These are phyloP conservation scores for Julus scanicus DNA, from an alignment of 2,888 invertebrate species.

Conservation along the genomic window DNA sequence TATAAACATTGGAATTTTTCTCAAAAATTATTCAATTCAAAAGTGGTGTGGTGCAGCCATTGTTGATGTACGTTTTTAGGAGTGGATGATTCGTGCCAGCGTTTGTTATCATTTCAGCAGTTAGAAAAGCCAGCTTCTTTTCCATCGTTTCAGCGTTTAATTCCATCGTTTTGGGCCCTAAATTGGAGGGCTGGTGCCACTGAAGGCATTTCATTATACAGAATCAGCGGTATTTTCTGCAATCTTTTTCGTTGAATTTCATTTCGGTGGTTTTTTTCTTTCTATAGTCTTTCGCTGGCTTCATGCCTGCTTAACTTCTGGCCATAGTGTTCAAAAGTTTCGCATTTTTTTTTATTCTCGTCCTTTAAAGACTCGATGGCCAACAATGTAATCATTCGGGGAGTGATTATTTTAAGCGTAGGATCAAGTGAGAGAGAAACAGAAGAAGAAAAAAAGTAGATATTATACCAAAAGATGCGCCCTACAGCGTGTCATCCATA, in stretches of 20 bases:
- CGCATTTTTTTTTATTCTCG: neutral
- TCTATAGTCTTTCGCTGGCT: neutral
- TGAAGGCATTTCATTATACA: constrained; percentile 4
- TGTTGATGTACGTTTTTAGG: neutral
- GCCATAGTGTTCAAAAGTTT: neutral
- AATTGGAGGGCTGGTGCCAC: neutral
- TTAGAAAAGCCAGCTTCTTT: neutral
- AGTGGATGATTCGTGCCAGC: neutral
- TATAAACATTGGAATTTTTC: neutral
- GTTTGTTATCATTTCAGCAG: neutral
- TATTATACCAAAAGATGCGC: neutral
- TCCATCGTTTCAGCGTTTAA: neutral
- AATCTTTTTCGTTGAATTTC: constrained; percentile 2
- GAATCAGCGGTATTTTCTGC: neutral
- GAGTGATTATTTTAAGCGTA: constrained; percentile 20
- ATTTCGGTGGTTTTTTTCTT: neutral
- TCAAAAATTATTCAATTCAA: neutral
- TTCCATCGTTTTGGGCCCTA: constrained; percentile 9
- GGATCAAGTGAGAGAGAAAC: neutral
- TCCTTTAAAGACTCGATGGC: neutral
- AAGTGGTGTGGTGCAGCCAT: neutral
- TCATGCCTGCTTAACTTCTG: neutral
- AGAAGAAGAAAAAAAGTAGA: neutral
- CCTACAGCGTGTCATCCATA: constrained; percentile 13
- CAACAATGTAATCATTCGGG: neutral